phyloP scores from a whole-genome alignment of 2,797 vertebrate genomes.

The Cirrhinus mrigala region DNA sequence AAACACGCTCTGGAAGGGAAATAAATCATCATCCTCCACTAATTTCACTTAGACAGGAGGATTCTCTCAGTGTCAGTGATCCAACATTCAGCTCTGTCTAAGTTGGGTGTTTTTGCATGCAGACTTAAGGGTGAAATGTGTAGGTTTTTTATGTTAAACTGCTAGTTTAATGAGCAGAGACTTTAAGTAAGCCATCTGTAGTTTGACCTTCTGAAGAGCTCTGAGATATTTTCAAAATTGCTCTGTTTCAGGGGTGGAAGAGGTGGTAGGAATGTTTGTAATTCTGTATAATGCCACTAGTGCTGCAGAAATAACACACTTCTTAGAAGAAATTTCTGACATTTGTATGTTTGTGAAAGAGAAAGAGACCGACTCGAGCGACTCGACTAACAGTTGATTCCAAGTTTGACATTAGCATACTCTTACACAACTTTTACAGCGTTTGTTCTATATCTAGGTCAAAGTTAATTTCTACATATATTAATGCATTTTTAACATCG shows the following conservation, averaged over 20 bases:
- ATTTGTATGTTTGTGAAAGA: neutral
- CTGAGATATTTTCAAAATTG: neutral
- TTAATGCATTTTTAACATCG: slow-evolving; percentile 4
- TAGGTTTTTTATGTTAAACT: neutral
- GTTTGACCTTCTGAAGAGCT: neutral
- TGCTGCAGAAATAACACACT: neutral
- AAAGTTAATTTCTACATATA: neutral
- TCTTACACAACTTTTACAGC: neutral
- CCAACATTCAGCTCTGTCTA: neutral
- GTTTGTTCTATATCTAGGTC: neutral
- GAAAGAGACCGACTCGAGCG: neutral
- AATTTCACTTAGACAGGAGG: slow-evolving; percentile 14
- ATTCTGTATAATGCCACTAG: neutral
- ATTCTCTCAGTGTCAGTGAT: slow-evolving; percentile 39
- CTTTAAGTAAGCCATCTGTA: slow-evolving; percentile 7
- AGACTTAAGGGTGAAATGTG: neutral
- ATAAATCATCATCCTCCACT: slow-evolving; percentile 30
- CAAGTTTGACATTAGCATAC: neutral
- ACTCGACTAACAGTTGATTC: neutral
- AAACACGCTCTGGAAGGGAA: slow-evolving; percentile 22
- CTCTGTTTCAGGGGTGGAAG: neutral
- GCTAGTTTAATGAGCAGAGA: neutral
- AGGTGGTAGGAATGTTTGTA: neutral
- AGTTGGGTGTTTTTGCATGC: neutral
- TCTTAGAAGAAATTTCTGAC: neutral